Conservation (phyloP, 2,888 invertebrate species). For the Lasioglossum pauxillum region DNA sequence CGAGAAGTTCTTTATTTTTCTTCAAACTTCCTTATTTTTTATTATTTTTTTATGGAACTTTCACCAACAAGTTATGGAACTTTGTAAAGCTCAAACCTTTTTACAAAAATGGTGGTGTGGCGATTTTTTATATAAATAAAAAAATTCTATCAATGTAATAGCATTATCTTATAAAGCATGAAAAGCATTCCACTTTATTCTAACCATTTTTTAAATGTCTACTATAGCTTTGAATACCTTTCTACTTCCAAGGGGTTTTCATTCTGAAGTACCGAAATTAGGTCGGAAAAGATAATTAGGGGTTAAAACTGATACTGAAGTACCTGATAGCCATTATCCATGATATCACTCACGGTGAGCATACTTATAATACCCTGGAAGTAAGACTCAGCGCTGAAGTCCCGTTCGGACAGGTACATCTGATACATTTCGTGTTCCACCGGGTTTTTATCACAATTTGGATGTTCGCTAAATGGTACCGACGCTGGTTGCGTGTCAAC, state of each 20-base stretch:
- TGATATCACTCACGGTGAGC: conserved; percentile 87
- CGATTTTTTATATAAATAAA: not conserved
- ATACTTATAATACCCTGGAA: conserved; percentile 87
- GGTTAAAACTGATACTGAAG: not conserved
- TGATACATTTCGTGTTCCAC: conserved; percentile 87
- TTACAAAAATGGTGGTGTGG: not conserved
- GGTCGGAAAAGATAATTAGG: not conserved
- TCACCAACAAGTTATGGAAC: no score
- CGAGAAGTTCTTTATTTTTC: no score
- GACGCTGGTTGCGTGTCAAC: conserved; percentile 87
- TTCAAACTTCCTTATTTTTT: no score
- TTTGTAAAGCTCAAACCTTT: no score
- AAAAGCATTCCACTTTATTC: no score
- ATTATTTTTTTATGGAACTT: no score
- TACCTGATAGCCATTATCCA: conserved; percentile 86
- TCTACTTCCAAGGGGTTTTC: no score
- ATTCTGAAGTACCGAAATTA: not conserved
- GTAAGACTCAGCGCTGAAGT: conserved; percentile 86
- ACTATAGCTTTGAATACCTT: no score
- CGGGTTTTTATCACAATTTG: conserved; percentile 81
- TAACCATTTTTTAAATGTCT: no score
- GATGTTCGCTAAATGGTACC: conserved; percentile 68
- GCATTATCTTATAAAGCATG: no score
- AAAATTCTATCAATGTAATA: no score
- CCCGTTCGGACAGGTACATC: conserved; percentile 87